Percentiles rank a stretch among this genome's conserved stretches.
Conservation (phyloP, 2,113 vertebrate species). For the Tenrec ecaudatus region DNA sequence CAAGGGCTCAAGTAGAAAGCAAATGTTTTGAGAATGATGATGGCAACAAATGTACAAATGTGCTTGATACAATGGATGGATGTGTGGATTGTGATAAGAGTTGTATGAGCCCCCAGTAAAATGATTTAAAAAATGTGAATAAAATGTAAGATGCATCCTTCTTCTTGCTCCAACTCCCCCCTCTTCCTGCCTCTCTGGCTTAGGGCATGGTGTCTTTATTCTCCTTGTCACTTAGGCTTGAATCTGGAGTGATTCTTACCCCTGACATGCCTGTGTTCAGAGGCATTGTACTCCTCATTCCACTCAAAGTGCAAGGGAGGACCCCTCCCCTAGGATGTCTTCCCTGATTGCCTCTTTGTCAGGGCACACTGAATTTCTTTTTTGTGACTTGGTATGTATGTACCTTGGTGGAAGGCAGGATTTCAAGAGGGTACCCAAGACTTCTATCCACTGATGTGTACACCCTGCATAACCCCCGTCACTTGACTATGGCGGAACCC, state of each 20-base stretch:
- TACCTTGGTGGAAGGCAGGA: neutral
- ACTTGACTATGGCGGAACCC: neutral
- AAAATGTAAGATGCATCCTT: neutral
- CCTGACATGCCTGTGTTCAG: neutral
- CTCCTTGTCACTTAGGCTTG: neutral
- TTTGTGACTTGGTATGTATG: too few species aligned
- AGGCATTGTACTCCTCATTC: neutral
- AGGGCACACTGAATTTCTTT: neutral
- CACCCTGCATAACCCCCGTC: neutral
- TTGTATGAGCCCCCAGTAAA: too few species aligned
- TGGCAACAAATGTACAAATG: too few species aligned
- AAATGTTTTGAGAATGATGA: too few species aligned
- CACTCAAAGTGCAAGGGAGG: neutral
- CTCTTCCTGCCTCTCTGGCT: neutral
- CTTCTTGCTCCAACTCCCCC: too few species aligned
- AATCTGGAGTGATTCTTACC: neutral
- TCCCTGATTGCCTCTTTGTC: neutral
- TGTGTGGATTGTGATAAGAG: too few species aligned
- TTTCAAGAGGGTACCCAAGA: neutral
- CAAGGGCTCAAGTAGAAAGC: too few species aligned
- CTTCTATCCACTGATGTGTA: too few species aligned
- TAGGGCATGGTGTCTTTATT: neutral
- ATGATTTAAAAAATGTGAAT: too few species aligned
- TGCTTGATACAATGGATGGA: too few species aligned
- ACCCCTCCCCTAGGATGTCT: neutral